Base-by-base conservation (phyloP, 1,140 invertebrate genomes). In the Drosophila ambigua region DNA sequence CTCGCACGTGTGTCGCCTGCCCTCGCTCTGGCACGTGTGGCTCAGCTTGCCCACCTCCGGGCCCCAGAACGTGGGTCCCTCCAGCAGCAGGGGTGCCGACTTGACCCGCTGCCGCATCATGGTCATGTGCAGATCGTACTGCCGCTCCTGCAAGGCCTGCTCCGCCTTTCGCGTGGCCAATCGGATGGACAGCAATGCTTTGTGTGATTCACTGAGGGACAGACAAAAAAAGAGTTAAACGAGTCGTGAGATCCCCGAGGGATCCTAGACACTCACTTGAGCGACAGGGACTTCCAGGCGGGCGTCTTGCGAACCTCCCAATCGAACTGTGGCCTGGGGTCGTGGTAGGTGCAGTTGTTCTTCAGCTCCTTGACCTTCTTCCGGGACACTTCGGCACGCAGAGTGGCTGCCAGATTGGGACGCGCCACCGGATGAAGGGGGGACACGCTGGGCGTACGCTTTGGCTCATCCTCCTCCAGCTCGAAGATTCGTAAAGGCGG, bases 231-330 rank as follows among this genome's bases (percentile, higher is more conserved):
- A 48, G 7, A 4, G 39, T 15, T 15, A 6, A 15, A 4, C 13
- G 13, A 39, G 15, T 6, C 9, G 11, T 55, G 0, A 28, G 20
- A 13, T 15, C 15, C 13, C 15, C 13, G 23, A 15, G 13, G 11
- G 15, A 26, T 0, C 1, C 23, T 16, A 2, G n/a, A 2, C 28
- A 68, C 75, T 85, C 41, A 92, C 91, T 92, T 92, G 5, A 91
- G 53, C 1, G 82, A 80, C 9, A 92, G 60, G 1, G 89, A 91
- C 52, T 91, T 91, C 89, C 91, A 92, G 13, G 88, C 91, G 5
- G 91, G 91, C 7, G 90, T 91, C 50, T 91, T 91, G 11, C 89
- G 77, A 8, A 92, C 90, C 53, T 91, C 91, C 91, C 91, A 92
- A 62, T 90, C 82, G 13, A 79, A 74, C 16, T 82, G 77, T 8